phyloP scores from a whole-genome alignment of 2,113 vertebrate species.

The Mesitornis unicolor region DNA sequence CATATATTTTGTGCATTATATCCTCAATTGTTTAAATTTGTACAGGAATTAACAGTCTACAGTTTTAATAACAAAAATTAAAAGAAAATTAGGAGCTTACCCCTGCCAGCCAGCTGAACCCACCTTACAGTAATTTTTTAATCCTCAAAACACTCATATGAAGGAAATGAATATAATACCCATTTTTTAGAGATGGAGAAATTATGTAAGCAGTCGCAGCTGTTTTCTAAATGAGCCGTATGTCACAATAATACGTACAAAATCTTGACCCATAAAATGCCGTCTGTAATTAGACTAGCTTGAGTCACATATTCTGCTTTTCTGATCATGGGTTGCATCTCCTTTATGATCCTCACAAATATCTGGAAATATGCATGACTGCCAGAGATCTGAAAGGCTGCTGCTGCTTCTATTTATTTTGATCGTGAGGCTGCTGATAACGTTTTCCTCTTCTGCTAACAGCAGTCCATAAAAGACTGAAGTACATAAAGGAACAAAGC shows the following conservation, averaged over 20 bases:
- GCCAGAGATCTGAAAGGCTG: not conserved
- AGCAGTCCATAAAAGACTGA: not conserved
- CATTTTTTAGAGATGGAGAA: not conserved
- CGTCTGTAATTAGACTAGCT: not conserved
- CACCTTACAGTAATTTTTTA: not conserved
- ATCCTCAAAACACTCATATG: not conserved
- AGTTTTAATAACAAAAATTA: not conserved
- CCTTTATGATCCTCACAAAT: not conserved
- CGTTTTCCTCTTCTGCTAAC: not conserved
- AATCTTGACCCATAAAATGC: not conserved
- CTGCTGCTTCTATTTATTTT: not conserved
- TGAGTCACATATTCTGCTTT: not conserved
- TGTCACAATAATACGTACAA: not conserved
- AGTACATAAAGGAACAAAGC: not conserved
- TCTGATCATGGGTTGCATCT: not conserved
- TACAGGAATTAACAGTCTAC: not conserved
- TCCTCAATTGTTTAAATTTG: not conserved
- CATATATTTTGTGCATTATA: not conserved
- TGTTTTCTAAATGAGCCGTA: not conserved
- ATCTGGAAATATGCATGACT: not conserved
- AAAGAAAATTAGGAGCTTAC: not conserved
- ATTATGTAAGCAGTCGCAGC: not conserved
- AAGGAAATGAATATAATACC: not conserved
- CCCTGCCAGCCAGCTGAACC: not conserved
- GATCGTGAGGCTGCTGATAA: not conserved